phyloP scores from a whole-genome alignment of 2,113 vertebrate species.

The Chaetops frenatus region DNA sequence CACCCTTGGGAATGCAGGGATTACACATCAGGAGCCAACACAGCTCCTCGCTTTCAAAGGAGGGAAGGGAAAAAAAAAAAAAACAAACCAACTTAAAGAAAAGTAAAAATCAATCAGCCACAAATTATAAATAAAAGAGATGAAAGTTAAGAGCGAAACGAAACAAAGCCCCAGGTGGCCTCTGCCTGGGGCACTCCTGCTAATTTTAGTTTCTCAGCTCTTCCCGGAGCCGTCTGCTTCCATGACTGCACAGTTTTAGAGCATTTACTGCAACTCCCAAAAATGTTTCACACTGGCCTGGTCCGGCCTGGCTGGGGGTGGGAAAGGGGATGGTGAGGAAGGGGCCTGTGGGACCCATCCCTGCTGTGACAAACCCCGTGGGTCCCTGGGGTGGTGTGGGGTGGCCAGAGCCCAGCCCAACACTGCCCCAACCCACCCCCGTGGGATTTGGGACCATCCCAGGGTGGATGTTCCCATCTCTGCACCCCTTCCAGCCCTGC shows the following conservation, averaged over 20 bases:
- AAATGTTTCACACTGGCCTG: rapidly evolving
- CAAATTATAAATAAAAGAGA: slow-evolving; percentile 42
- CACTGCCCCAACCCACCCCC: no score
- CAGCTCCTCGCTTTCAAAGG: neutral
- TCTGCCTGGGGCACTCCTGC: slow-evolving; percentile 38
- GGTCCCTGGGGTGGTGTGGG: neutral
- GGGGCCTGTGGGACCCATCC: neutral
- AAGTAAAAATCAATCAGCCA: neutral
- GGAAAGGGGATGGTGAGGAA: neutral
- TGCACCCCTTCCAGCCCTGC: neutral
- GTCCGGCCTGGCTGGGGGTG: neutral
- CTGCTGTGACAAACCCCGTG: rapidly evolving
- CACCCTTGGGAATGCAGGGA: neutral
- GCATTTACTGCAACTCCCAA: neutral
- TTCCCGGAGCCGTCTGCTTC: neutral
- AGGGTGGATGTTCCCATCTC: rapidly evolving
- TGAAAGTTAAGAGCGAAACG: slow-evolving; percentile 26
- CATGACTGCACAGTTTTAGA: neutral
- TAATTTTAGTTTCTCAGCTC: slow-evolving; percentile 56
- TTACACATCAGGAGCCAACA: neutral
- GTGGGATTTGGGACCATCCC: neutral
- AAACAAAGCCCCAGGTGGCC: slow-evolving; percentile 31
- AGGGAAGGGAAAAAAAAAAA: neutral
- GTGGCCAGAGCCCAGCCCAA: no score
- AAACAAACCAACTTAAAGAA: neutral